Evolutionary conservation across 2,113 vertebrate genomes (phyloP).

Genomic region (Thamnophis sirtalis): DNA sequence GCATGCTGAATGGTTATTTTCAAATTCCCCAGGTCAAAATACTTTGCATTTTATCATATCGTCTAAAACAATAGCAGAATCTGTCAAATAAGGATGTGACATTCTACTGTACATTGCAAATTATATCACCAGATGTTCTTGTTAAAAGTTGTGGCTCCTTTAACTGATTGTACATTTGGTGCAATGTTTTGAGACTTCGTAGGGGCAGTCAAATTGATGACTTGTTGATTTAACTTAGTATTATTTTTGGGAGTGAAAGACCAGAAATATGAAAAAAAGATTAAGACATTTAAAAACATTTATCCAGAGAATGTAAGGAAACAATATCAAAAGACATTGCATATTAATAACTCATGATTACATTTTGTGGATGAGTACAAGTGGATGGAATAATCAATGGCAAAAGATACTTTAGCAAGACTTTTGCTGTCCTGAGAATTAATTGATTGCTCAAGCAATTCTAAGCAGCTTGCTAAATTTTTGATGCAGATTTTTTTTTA

Average conservation of each 20-base stretch:
- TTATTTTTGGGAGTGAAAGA: background rate
- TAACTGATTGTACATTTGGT: constrained; percentile 43
- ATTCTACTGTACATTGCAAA: constrained; percentile 53
- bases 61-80: constrained; percentile 43
- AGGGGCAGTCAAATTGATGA: constrained; percentile 64
- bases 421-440: constrained; percentile 9
- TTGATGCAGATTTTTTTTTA: constrained; percentile 23
- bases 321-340: constrained; percentile 49
- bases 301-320: constrained; percentile 53
- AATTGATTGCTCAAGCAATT: constrained; percentile 30
- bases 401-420: constrained; percentile 33
- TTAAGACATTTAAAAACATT: constrained; percentile 54
- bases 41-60: constrained; percentile 8
- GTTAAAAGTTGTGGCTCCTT: constrained; percentile 60
- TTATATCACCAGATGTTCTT: constrained; percentile 57
- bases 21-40: constrained; percentile 45
- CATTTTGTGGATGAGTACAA: background rate
- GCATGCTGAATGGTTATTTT: constrained; percentile 16
- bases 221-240: constrained; percentile 36
- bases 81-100: constrained; percentile 51
- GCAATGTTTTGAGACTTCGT: constrained; percentile 51
- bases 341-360: constrained; percentile 47
- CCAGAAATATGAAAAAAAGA: constrained; percentile 54
- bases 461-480: constrained; percentile 32
- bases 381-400: constrained; percentile 33